phyloP scores from a whole-genome alignment of 2,113 vertebrate species.

The Labrus mixtus region DNA sequence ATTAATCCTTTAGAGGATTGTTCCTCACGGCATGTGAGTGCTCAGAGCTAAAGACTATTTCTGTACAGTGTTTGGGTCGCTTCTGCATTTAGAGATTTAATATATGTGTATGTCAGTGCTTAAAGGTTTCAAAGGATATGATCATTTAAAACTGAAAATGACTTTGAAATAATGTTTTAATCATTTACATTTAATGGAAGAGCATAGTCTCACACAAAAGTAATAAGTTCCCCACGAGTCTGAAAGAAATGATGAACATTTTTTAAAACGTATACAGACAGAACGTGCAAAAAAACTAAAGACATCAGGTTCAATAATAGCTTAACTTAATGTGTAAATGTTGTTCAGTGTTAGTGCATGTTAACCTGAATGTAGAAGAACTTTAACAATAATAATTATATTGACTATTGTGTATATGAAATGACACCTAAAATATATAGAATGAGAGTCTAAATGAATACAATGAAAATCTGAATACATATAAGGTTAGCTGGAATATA shows the following conservation, averaged over 20 bases:
- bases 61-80: background rate
- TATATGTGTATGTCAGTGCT: background rate
- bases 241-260: background rate
- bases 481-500: no score
- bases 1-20: slow-evolving; percentile 66
- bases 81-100: slow-evolving; percentile 3
- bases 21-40: slow-evolving; percentile 39
- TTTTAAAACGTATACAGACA: background rate
- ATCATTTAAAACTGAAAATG: slow-evolving; percentile 4
- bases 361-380: no score
- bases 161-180: slow-evolving; percentile 9
- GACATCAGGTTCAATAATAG: no score
- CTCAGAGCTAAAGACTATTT: slow-evolving; percentile 24
- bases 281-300: background rate
- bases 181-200: background rate
- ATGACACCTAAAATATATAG: no score
- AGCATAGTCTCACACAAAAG: background rate
- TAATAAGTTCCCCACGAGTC: background rate
- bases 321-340: no score
- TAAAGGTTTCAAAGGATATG: background rate
- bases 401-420: no score
- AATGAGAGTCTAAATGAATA: no score
- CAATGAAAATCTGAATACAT: no score
- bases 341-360: no score
- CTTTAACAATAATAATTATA: no score